Conservation (phyloP, 2,888 invertebrate species). For the Coleophora flavipennella region DNA sequence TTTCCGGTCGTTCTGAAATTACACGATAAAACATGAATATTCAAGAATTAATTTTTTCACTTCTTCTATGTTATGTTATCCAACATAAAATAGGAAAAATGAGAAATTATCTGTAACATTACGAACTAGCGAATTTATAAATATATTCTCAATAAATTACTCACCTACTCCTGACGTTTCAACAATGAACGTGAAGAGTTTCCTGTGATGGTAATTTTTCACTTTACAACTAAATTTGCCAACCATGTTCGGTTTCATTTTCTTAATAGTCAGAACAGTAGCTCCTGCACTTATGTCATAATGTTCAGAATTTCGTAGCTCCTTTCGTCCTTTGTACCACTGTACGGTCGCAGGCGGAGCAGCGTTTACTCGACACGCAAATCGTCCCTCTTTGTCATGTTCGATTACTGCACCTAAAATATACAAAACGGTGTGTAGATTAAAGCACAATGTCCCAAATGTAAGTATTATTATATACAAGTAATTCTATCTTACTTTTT, state of each 20-base stretch:
- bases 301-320: slow-evolving; percentile 15
- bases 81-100: no score
- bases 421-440: no score
- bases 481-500: slow-evolving; percentile 17
- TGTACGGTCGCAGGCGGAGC: slow-evolving; percentile 25
- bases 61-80: no score
- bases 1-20: slow-evolving; percentile 27
- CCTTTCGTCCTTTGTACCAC: slow-evolving; percentile 26
- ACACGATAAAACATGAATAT: neutral
- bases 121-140: no score
- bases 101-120: no score
- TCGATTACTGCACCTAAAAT: slow-evolving; percentile 25
- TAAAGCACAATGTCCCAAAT: no score
- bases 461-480: no score
- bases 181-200: slow-evolving; percentile 21
- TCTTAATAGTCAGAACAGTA: slow-evolving; percentile 22
- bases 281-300: slow-evolving; percentile 21
- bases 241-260: slow-evolving; percentile 21
- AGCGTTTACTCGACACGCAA: slow-evolving; percentile 29
- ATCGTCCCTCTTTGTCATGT: slow-evolving; percentile 18
- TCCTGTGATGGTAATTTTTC: slow-evolving; percentile 17
- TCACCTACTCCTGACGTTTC: slow-evolving; percentile 27
- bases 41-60: neutral
- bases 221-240: slow-evolving; percentile 29
- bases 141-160: slow-evolving; percentile 1